Conservation (phyloP, 2,113 vertebrate species). For the Sisor rabdophorus region DNA sequence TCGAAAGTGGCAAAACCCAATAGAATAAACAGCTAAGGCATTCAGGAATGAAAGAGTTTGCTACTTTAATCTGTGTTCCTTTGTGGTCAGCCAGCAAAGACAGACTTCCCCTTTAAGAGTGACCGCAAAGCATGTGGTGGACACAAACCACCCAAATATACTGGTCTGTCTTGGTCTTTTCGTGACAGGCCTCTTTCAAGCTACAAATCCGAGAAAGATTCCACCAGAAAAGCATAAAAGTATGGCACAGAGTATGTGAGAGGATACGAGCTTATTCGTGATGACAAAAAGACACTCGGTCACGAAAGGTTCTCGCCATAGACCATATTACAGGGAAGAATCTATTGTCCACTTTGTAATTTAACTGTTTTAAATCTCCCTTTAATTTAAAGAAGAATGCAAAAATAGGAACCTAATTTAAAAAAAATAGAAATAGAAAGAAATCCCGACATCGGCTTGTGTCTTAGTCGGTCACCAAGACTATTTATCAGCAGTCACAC, state of each 20-base stretch:
- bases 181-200: constrained; percentile 7
- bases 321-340: background rate
- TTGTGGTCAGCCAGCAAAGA: constrained; percentile 56
- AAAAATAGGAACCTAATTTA: background rate
- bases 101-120: constrained; percentile 42
- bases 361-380: background rate
- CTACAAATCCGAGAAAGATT: constrained; percentile 58
- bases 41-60: constrained; percentile 44
- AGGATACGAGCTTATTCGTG: constrained; percentile 19
- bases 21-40: constrained; percentile 56
- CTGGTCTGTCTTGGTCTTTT: constrained; percentile 26
- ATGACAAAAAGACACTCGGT: constrained; percentile 21
- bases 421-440: too few species aligned
- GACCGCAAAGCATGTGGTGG: constrained; percentile 55
- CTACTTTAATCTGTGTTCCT: constrained; percentile 57
- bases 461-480: too few species aligned
- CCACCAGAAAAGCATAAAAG: constrained; percentile 55
- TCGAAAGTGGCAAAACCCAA: constrained; percentile 46
- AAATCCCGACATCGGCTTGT: background rate
- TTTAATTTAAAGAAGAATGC: constrained; percentile 1
- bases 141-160: constrained; percentile 46
- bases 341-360: constrained; percentile 1
- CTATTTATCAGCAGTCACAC: too few species aligned
- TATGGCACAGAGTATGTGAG: constrained; percentile 51
- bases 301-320: background rate